phyloP scores from a whole-genome alignment of 2,888 invertebrate genomes.

The Netelia inedita region DNA sequence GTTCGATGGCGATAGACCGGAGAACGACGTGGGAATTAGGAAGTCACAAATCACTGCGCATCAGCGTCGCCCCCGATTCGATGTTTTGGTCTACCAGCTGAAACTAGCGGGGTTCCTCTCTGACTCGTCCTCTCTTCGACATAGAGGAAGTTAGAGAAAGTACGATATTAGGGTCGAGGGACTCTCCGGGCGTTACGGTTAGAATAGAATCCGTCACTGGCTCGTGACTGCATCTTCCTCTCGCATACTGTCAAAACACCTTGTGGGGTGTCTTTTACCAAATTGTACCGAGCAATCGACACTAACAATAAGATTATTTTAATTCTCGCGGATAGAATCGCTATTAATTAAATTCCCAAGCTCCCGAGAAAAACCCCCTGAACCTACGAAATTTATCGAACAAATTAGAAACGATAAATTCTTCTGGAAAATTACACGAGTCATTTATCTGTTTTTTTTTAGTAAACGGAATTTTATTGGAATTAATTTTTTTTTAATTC shows the following conservation, averaged over 20 bases:
- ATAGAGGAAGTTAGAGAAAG: slow-evolving; percentile 35
- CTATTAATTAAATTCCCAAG: slow-evolving; percentile 32
- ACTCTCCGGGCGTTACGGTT: slow-evolving; percentile 17
- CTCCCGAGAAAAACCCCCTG: slow-evolving; percentile 2
- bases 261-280: slow-evolving; percentile 12
- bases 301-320: slow-evolving; percentile 7
- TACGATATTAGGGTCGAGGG: not conserved
- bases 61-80: slow-evolving; percentile 22
- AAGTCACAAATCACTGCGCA: slow-evolving; percentile 57
- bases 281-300: not conserved
- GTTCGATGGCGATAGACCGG: not conserved
- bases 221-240: slow-evolving; percentile 13
- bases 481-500: not conserved
- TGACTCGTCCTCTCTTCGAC: not conserved
- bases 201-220: slow-evolving; percentile 50
- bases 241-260: slow-evolving; percentile 54
- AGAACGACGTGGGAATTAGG: slow-evolving; percentile 44
- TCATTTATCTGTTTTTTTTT: not conserved
- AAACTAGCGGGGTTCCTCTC: slow-evolving; percentile 9
- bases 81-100: slow-evolving; percentile 43
- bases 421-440: not conserved
- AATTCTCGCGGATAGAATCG: slow-evolving; percentile 49
- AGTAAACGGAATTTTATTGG: not conserved
- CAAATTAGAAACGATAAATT: no score
- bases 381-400: not conserved